phyloP scores from a whole-genome alignment of 2,888 invertebrate genomes.

The Coleophora flavipennella region DNA sequence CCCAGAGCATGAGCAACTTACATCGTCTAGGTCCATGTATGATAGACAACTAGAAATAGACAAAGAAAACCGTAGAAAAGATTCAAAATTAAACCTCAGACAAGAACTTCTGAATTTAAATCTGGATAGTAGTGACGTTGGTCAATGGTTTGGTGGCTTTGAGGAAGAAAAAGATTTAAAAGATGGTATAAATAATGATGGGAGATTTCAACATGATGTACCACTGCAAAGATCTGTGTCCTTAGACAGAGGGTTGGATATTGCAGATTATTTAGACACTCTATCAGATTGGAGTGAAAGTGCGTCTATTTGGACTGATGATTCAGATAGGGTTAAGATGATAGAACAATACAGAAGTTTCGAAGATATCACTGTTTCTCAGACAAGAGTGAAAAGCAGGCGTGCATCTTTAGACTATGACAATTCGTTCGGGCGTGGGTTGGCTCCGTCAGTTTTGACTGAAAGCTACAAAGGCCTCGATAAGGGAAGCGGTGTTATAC shows the following conservation, averaged over 20 bases:
- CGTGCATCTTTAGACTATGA: constrained; percentile 48
- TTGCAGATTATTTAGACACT: constrained; percentile 44
- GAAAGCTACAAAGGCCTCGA: constrained; percentile 48
- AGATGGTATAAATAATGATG: constrained; percentile 18
- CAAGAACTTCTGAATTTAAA: constrained; percentile 33
- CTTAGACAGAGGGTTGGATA: constrained; percentile 49
- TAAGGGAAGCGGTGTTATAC: constrained; percentile 25
- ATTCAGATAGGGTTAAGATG: constrained; percentile 28
- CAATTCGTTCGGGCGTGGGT: constrained; percentile 26
- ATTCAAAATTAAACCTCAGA: constrained; percentile 42
- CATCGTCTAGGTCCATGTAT: too few species aligned
- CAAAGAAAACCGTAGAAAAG: too few species aligned
- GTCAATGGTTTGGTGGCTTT: constrained; percentile 51
- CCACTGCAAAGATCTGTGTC: constrained; percentile 52
- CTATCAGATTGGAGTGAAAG: constrained; percentile 43
- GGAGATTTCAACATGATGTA: constrained; percentile 42
- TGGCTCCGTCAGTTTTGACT: constrained; percentile 39
- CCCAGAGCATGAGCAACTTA: too few species aligned
- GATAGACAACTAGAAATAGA: too few species aligned
- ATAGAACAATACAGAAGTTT: constrained; percentile 45
- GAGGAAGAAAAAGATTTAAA: constrained; percentile 31
- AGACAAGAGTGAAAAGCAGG: constrained; percentile 46
- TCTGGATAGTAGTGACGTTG: background rate
- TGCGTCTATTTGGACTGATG: constrained; percentile 43
- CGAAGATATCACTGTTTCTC: constrained; percentile 61